These are phyloP conservation scores for Mongoloraphidia duomilia DNA, from an alignment of 2,888 invertebrate species.

Conservation along the genomic window DNA sequence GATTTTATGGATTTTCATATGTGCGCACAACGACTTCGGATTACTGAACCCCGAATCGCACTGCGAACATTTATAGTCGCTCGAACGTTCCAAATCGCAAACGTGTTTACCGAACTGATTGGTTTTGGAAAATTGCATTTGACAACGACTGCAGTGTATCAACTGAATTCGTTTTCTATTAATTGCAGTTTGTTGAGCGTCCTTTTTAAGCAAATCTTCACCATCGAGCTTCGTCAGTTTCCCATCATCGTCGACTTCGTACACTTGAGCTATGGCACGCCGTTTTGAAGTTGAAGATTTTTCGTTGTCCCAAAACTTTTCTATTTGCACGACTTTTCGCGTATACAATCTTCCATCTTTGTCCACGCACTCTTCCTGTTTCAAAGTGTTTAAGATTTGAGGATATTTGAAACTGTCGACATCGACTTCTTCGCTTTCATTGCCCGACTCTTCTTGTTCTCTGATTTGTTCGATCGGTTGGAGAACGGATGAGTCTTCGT, in stretches of 20 bases:
- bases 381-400: conserved; percentile 30
- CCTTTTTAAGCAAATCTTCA: conserved; percentile 15
- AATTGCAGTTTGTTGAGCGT: conserved; percentile 8
- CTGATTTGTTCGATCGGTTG: too few relatives aligned
- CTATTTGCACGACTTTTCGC: conserved; percentile 41
- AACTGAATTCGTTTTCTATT: conserved; percentile 21
- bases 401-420: conserved; percentile 22
- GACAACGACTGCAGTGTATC: conserved; percentile 33
- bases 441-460: too few relatives aligned
- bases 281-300: background rate
- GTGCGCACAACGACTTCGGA: conserved; percentile 41
- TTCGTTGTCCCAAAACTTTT: conserved; percentile 38
- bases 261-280: conserved; percentile 17
- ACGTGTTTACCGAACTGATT: conserved; percentile 31
- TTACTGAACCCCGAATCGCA: conserved; percentile 36
- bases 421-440: conserved; percentile 10
- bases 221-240: conserved; percentile 17
- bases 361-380: conserved; percentile 34
- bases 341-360: conserved; percentile 34
- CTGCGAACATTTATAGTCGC: conserved; percentile 29
- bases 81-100: conserved; percentile 21
- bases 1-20: conserved; percentile 42
- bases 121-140: conserved; percentile 30
- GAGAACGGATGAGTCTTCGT: too few relatives aligned
- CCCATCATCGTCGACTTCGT: conserved; percentile 17